Evolutionary conservation across 30 jellyfish, hydroid and myxozoan species (phyloP).

Genomic region (Phacellophora camtschatica): DNA sequence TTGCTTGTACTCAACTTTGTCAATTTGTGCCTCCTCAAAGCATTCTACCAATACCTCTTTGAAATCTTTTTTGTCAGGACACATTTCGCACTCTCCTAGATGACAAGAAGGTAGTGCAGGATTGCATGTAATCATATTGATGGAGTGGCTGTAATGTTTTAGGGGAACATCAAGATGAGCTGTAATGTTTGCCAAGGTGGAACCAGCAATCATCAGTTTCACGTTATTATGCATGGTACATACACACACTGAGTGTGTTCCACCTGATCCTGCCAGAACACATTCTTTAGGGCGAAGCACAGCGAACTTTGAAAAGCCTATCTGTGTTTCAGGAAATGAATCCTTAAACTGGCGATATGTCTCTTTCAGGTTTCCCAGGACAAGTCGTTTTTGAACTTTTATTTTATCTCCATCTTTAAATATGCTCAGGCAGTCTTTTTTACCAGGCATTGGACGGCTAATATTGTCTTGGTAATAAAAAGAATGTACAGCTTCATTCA

Average conservation of each 20-base stretch:
- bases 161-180: conserved; percentile 28
- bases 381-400: conserved; percentile 14
- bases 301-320: conserved; percentile 25
- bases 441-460: conserved; percentile 38
- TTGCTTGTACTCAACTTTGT: neutral
- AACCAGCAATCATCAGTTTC: conserved; percentile 42
- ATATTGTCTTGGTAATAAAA: conserved; percentile 21
- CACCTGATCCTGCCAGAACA: conserved; percentile 23
- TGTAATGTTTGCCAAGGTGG: neutral
- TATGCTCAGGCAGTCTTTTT: conserved; percentile 29
- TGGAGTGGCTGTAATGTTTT: conserved; percentile 11
- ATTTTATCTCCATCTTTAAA: conserved; percentile 2
- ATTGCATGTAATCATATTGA: conserved; percentile 27
- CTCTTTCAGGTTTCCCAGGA: neutral
- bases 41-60: neutral
- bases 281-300: conserved; percentile 40
- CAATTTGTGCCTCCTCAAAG: neutral
- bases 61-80: neutral
- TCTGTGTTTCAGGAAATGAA: neutral
- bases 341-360: neutral
- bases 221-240: conserved; percentile 52
- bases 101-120: conserved; percentile 41
- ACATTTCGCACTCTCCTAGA: too few species aligned
- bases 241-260: conserved; percentile 50
- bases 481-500: neutral